phyloP scores from a whole-genome alignment of 2,113 vertebrate species.

The Cynopterus brachyotis region DNA sequence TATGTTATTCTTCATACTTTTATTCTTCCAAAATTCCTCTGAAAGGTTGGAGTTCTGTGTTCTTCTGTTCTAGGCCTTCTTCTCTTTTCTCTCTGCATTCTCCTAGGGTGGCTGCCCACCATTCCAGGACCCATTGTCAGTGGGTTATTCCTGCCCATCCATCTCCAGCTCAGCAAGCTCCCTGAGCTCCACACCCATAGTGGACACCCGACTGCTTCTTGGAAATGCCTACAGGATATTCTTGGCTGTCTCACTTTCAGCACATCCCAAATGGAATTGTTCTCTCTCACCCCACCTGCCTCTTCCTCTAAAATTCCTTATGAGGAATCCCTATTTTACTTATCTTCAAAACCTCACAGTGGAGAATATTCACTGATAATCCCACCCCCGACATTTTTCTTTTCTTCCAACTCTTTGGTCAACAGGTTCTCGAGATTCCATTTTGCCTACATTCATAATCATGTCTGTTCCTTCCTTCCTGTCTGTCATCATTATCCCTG shows the following conservation, averaged over 20 bases:
- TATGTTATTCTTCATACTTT: background rate
- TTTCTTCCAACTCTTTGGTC: background rate
- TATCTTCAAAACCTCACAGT: background rate
- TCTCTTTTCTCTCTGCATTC: background rate
- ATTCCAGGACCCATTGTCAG: background rate
- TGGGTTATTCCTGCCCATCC: background rate
- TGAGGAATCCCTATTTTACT: background rate
- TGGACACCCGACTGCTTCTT: background rate
- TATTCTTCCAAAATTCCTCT: background rate
- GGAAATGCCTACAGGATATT: background rate
- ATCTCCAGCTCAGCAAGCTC: background rate
- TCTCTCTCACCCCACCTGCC: background rate
- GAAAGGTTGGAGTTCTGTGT: background rate
- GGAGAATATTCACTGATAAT: background rate
- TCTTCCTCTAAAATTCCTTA: background rate
- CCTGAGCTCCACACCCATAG: background rate
- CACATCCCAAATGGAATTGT: background rate
- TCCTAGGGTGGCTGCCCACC: background rate
- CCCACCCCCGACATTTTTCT: background rate
- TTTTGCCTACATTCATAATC: background rate
- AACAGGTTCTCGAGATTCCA: background rate
- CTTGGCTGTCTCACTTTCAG: background rate
- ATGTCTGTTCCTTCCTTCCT: background rate
- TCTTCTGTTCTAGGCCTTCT: background rate
- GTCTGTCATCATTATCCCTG: fast-evolving